These are phyloP conservation scores for Hippocampus abdominalis DNA, from an alignment of 2,113 vertebrate species.

Conservation along the genomic window DNA sequence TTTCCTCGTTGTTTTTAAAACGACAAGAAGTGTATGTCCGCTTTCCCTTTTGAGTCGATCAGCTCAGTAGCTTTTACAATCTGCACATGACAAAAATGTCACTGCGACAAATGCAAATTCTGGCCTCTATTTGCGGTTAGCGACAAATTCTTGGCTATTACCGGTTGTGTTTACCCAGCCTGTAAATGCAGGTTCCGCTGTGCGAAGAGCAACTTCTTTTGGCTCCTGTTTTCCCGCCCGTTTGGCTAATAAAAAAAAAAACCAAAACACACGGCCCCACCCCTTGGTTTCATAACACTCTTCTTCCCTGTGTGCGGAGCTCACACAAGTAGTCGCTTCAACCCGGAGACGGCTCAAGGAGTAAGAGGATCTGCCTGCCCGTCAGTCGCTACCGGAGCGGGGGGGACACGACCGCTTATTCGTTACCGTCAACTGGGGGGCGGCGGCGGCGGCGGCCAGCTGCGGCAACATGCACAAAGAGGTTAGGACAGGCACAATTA, in stretches of 20 bases:
- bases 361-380: constrained; percentile 27
- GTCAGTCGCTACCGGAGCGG: constrained; percentile 20
- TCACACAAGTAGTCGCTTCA: constrained; percentile 18
- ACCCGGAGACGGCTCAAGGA: constrained; percentile 22
- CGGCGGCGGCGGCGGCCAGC: constrained; percentile 11
- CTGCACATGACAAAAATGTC: too few relatives aligned
- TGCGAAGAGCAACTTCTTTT: constrained; percentile 29
- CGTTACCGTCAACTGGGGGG: constrained; percentile 31
- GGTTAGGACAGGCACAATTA: constrained; percentile 47
- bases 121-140: neutral
- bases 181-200: constrained; percentile 22
- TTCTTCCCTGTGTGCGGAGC: constrained; percentile 26
- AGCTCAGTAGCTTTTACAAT: neutral
- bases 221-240: constrained; percentile 56
- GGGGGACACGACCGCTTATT: constrained; percentile 51
- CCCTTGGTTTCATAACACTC: constrained; percentile 55
- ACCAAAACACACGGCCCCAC: constrained; percentile 39
- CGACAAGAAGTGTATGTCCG: too few relatives aligned
- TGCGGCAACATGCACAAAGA: constrained; percentile 61
- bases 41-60: neutral
- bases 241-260: constrained; percentile 33
- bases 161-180: constrained; percentile 10
- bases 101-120: neutral
- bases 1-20: too few relatives aligned
- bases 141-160: neutral